Evolutionary conservation across 1,140 invertebrate species (phyloP).

Genomic region (Laupala kohalensis): DNA sequence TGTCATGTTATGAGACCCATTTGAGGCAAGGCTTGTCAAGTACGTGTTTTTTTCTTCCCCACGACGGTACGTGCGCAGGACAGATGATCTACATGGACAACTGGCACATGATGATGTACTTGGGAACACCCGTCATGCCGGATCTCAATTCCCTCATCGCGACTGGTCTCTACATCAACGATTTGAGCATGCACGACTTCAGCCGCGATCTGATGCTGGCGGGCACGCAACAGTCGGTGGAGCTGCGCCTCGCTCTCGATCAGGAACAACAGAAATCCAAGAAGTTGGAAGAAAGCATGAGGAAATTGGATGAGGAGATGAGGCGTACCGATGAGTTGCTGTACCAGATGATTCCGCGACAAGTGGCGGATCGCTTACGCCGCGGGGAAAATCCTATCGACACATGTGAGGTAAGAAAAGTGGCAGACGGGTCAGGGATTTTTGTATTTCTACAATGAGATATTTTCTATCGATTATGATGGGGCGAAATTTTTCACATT

Average conservation of each 20-base stretch:
- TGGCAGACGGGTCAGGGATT: background rate
- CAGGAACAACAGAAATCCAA: constrained; percentile 95
- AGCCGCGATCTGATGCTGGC: constrained; percentile 91
- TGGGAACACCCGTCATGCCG: constrained; percentile 90
- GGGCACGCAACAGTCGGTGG: constrained; percentile 92
- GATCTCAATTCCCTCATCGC: constrained; percentile 79
- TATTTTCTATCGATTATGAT: too few relatives aligned
- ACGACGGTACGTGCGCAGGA: constrained; percentile 49
- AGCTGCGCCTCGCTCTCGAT: constrained; percentile 86
- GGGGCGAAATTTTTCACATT: too few relatives aligned
- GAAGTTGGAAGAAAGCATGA: constrained; percentile 91
- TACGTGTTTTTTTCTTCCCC: too few relatives aligned
- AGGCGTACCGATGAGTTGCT: constrained; percentile 85
- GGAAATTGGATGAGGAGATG: constrained; percentile 91
- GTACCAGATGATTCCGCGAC: constrained; percentile 98
- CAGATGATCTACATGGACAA: constrained; percentile 98
- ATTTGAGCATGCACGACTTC: constrained; percentile 95
- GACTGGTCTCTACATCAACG: constrained; percentile 89
- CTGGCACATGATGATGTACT: constrained; percentile 93
- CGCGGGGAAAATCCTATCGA: constrained; percentile 87
- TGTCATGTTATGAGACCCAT: too few relatives aligned
- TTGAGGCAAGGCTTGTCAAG: too few relatives aligned
- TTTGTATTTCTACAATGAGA: too few relatives aligned
- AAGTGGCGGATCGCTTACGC: constrained; percentile 81
- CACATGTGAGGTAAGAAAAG: constrained; percentile 72